Percentiles rank a stretch among this genome's conserved stretches.
Evolutionary conservation across 2,113 vertebrate genomes (phyloP).

Genomic region (Bungarus multicinctus): DNA sequence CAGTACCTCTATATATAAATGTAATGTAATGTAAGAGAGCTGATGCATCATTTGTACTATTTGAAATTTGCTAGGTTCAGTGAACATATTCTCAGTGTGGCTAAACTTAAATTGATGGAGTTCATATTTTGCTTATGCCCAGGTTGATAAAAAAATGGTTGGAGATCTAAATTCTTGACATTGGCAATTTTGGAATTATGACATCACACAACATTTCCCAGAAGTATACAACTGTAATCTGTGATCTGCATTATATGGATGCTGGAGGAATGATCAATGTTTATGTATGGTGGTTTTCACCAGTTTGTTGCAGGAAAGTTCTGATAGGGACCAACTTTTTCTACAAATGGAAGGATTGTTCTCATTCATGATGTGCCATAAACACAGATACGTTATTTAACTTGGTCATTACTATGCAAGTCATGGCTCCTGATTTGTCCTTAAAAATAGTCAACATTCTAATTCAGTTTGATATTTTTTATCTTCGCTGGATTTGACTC

Average conservation of each 20-base stretch:
- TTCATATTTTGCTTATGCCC: neutral
- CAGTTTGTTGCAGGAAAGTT: neutral
- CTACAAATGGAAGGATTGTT: neutral
- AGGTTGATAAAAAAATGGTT: neutral
- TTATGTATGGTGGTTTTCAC: neutral
- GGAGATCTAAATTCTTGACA: neutral
- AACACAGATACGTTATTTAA: neutral
- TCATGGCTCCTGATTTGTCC: neutral
- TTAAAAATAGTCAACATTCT: neutral
- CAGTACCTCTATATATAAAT: neutral
- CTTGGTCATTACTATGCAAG: neutral
- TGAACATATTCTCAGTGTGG: neutral
- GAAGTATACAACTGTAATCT: neutral
- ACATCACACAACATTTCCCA: neutral
- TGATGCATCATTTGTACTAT: neutral
- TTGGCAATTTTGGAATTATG: neutral
- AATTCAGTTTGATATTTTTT: neutral
- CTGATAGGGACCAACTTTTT: neutral
- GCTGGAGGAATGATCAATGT: neutral
- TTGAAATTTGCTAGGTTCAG: neutral
- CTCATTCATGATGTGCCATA: neutral
- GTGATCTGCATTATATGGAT: neutral
- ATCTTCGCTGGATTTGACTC: neutral
- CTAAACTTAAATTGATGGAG: neutral
- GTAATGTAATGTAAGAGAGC: neutral